phyloP scores from a whole-genome alignment of 2,888 invertebrate genomes.

The Eristalis tenax region DNA sequence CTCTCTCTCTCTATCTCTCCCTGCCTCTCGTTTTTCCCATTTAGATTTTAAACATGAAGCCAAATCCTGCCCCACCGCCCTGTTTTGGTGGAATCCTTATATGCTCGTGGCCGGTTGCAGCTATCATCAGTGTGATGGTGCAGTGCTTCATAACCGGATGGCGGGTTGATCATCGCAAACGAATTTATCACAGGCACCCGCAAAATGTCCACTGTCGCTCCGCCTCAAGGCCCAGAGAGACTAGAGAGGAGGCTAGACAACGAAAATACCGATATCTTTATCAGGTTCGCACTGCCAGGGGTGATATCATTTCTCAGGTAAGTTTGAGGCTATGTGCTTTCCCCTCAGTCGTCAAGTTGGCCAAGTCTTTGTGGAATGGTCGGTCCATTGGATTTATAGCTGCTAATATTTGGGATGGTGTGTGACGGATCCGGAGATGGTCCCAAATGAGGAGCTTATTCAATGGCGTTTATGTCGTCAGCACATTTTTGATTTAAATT shows the following conservation, averaged over 20 bases:
- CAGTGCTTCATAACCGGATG: constrained; percentile 81
- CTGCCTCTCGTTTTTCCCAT: constrained; percentile 3
- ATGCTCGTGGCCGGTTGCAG: constrained; percentile 80
- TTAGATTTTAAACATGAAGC: constrained; percentile 80
- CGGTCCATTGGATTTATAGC: too few relatives aligned
- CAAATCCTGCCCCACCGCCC: constrained; percentile 80
- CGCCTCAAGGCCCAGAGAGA: constrained; percentile 86
- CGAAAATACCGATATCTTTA: constrained; percentile 93
- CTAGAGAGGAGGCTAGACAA: constrained; percentile 90
- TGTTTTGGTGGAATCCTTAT: constrained; percentile 81
- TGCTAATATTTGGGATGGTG: too few relatives aligned
- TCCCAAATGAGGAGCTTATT: too few relatives aligned
- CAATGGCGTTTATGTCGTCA: too few relatives aligned
- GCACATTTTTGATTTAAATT: too few relatives aligned
- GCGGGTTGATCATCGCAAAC: constrained; percentile 81
- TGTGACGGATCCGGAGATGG: too few relatives aligned
- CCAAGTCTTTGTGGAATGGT: too few relatives aligned
- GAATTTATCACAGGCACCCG: constrained; percentile 77
- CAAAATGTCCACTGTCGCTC: constrained; percentile 75
- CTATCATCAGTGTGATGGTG: constrained; percentile 80
- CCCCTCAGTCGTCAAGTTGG: too few relatives aligned
- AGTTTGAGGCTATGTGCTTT: constrained; percentile 20
- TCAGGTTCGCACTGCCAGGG: constrained; percentile 93
- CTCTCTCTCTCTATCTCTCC: not conserved
- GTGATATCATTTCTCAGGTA: constrained; percentile 94